phyloP scores from a whole-genome alignment of 1,140 invertebrate species.

The Lepidostoma basale region DNA sequence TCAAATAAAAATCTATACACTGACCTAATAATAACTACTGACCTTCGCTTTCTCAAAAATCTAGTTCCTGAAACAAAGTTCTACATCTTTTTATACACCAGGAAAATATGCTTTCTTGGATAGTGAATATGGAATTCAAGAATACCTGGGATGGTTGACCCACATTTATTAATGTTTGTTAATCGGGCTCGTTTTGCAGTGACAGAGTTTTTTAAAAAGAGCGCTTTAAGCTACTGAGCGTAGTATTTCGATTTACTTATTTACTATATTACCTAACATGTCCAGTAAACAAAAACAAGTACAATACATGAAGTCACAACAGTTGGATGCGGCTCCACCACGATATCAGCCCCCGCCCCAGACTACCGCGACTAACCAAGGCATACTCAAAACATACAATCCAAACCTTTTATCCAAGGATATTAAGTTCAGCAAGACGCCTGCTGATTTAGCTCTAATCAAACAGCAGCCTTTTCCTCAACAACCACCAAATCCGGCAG shows the following conservation, averaged over 20 bases:
- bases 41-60: too few species aligned
- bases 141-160: neutral
- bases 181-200: too few species aligned
- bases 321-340: constrained; percentile 54
- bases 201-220: too few species aligned
- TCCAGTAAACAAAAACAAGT: constrained; percentile 36
- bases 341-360: constrained; percentile 57
- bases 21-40: too few species aligned
- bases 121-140: too few species aligned
- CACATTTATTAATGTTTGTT: constrained; percentile 1
- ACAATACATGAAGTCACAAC: constrained; percentile 25
- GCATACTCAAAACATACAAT: constrained; percentile 36
- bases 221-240: too few species aligned
- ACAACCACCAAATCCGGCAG: constrained; percentile 39
- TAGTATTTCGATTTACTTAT: too few species aligned
- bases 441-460: constrained; percentile 52
- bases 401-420: constrained; percentile 10
- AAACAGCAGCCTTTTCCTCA: constrained; percentile 54
- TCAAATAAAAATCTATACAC: too few species aligned
- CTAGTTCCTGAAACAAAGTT: too few species aligned
- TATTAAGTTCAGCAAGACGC: constrained; percentile 36
- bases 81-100: too few species aligned
- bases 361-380: constrained; percentile 52
- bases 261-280: too few species aligned
- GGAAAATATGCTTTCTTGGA: too few species aligned